Conservation (phyloP, 2,888 invertebrate genomes). For the Hesperia comma region DNA sequence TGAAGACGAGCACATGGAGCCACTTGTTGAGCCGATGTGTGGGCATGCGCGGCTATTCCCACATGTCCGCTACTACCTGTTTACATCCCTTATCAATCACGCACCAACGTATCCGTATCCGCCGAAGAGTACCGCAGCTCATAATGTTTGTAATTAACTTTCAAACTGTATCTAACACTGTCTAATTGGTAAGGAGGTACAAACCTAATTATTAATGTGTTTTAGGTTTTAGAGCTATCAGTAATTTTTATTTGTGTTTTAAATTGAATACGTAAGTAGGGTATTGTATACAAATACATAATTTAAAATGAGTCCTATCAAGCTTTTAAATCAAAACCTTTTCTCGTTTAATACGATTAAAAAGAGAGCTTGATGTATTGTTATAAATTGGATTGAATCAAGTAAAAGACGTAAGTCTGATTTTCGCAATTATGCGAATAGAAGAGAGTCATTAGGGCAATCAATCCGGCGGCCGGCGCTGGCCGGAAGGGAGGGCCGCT, state of each 20-base stretch:
- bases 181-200: too few relatives aligned
- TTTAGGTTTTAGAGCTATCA: not conserved
- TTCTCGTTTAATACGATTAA: slow-evolving; percentile 28
- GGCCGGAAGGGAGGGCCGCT: slow-evolving; percentile 52
- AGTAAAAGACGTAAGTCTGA: slow-evolving; percentile 65
- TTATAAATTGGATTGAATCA: slow-evolving; percentile 57
- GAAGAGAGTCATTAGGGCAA: slow-evolving; percentile 78
- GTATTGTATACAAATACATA: too few relatives aligned
- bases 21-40: slow-evolving; percentile 76
- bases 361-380: slow-evolving; percentile 33
- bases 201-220: too few relatives aligned
- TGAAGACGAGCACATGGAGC: slow-evolving; percentile 66
- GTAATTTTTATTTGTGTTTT: not conserved
- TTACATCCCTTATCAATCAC: slow-evolving; percentile 32
- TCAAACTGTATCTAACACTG: too few relatives aligned
- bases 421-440: slow-evolving; percentile 76
- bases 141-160: not conserved
- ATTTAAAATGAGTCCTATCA: not conserved
- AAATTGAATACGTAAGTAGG: too few relatives aligned
- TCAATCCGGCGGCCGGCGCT: slow-evolving; percentile 60
- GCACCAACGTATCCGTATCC: slow-evolving; percentile 7
- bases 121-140: not conserved
- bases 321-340: slow-evolving; percentile 1
- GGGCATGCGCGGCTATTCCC: slow-evolving; percentile 60
- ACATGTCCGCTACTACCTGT: slow-evolving; percentile 31